These are phyloP conservation scores for Formica exsecta DNA, from an alignment of 1,140 invertebrate species.

Conservation along the genomic window DNA sequence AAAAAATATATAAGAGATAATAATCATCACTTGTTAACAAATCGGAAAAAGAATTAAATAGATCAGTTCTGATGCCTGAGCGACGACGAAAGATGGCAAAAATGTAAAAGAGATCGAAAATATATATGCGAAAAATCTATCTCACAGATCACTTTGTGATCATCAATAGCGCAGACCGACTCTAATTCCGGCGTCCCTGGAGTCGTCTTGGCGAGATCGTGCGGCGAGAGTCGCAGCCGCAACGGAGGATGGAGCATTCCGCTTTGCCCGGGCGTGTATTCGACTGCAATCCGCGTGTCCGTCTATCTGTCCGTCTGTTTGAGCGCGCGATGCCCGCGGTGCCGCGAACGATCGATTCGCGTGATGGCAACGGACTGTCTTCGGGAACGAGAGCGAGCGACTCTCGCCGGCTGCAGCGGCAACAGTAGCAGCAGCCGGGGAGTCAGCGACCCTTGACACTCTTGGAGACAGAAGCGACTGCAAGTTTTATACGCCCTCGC, in stretches of 20 bases:
- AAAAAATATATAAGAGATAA: too few species aligned
- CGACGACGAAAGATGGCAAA: too few species aligned
- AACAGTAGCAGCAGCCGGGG: conserved; percentile 47
- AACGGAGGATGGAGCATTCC: conserved; percentile 39
- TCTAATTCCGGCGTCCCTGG: not conserved
- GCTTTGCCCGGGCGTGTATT: conserved; percentile 38
- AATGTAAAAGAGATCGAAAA: too few species aligned
- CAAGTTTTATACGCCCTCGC: conserved; percentile 71
- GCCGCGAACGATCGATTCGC: conserved; percentile 66
- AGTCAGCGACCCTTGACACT: conserved; percentile 75
- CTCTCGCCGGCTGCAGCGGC: conserved; percentile 3
- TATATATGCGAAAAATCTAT: too few species aligned
- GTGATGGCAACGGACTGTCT: conserved; percentile 53
- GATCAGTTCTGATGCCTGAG: too few species aligned
- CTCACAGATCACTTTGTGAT: too few species aligned
- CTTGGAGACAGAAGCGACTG: conserved; percentile 72
- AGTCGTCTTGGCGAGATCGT: conserved; percentile 18
- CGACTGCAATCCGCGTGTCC: conserved; percentile 59
- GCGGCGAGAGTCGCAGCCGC: conserved; percentile 4
- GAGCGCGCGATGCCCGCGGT: conserved; percentile 39
- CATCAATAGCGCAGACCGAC: not conserved
- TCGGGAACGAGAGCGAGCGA: conserved; percentile 46
- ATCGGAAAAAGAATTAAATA: too few species aligned
- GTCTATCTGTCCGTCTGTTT: conserved; percentile 29
- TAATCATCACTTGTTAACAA: too few species aligned